phyloP scores from a whole-genome alignment of 2,797 vertebrate genomes.

The Lacerta bilineata region DNA sequence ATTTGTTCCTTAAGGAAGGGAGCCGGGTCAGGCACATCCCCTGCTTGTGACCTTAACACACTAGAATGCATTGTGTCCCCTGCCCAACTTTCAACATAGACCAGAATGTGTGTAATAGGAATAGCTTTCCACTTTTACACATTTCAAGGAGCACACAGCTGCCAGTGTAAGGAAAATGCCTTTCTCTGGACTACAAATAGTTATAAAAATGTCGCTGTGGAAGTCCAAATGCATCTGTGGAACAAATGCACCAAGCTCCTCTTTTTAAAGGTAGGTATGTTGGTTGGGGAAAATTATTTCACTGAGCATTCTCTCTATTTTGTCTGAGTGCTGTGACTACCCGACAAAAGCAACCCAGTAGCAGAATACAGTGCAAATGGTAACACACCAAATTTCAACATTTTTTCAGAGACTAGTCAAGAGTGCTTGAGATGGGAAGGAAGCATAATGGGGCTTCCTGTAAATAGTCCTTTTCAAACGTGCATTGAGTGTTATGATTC shows the following conservation, averaged over 20 bases:
- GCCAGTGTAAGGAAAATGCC: background rate
- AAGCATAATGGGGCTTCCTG: background rate
- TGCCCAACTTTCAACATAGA: background rate
- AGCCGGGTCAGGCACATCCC: background rate
- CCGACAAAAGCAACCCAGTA: background rate
- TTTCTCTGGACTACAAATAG: background rate
- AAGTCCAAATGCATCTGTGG: background rate
- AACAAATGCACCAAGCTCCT: background rate
- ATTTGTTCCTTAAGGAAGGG: constrained; percentile 37
- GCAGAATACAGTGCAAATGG: background rate
- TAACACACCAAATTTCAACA: background rate
- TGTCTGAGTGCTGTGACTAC: background rate
- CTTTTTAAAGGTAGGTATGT: background rate
- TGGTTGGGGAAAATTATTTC: background rate
- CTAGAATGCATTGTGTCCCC: too few relatives aligned
- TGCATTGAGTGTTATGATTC: background rate
- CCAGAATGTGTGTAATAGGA: too few relatives aligned
- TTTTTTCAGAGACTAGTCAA: background rate
- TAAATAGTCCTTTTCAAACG: background rate
- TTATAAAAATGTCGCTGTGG: background rate
- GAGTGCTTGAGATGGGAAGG: background rate
- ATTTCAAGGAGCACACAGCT: too few relatives aligned
- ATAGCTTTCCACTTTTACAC: too few relatives aligned
- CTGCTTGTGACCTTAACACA: too few relatives aligned
- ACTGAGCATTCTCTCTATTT: background rate